Percentiles rank a stretch among this genome's conserved stretches.
Evolutionary conservation across 2,797 vertebrate genomes (phyloP).

Genomic region (Leuciscus waleckii): DNA sequence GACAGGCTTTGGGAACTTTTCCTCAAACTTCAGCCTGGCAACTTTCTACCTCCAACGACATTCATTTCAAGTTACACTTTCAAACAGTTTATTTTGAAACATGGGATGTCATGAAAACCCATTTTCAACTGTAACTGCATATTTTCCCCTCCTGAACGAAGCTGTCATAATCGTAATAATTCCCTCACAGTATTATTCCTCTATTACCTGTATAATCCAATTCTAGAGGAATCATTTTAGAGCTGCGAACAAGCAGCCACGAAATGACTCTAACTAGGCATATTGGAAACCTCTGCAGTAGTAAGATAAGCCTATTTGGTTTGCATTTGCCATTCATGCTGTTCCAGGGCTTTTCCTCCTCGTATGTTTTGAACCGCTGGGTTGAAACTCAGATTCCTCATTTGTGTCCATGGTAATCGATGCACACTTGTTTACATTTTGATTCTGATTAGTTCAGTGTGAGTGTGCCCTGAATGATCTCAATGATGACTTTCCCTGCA

Average conservation of each 20-base stretch:
- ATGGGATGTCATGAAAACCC: slow-evolving; percentile 4
- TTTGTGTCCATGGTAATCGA: slow-evolving; percentile 21
- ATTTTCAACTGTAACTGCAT: slow-evolving; percentile 3
- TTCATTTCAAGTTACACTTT: slow-evolving; percentile 25
- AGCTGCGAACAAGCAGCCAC: slow-evolving; percentile 8
- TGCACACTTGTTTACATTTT: slow-evolving; percentile 4
- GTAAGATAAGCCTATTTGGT: slow-evolving; percentile 48
- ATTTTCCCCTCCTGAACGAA: slow-evolving; percentile 7
- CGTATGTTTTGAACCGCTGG: background rate
- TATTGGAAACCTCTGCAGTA: slow-evolving; percentile 48
- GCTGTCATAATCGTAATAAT: slow-evolving; percentile 39
- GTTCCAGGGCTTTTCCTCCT: slow-evolving; percentile 2
- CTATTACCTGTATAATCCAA: slow-evolving; percentile 49
- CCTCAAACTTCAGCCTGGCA: slow-evolving; percentile 8
- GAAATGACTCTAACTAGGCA: slow-evolving; percentile 25
- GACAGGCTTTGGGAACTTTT: slow-evolving; percentile 34
- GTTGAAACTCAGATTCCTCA: slow-evolving; percentile 6
- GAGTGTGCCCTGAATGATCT: slow-evolving; percentile 27
- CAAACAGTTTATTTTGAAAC: background rate
- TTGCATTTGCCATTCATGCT: slow-evolving; percentile 27
- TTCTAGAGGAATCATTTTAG: slow-evolving; percentile 27
- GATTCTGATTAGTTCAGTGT: background rate
- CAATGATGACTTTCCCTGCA: background rate
- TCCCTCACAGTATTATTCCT: slow-evolving; percentile 22
- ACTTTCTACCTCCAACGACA: background rate